Percentiles rank a stretch among this genome's conserved stretches.
These are phyloP conservation scores for Poeciliopsis infans DNA, from an alignment of 2,797 vertebrate genomes.

Conservation along the genomic window DNA sequence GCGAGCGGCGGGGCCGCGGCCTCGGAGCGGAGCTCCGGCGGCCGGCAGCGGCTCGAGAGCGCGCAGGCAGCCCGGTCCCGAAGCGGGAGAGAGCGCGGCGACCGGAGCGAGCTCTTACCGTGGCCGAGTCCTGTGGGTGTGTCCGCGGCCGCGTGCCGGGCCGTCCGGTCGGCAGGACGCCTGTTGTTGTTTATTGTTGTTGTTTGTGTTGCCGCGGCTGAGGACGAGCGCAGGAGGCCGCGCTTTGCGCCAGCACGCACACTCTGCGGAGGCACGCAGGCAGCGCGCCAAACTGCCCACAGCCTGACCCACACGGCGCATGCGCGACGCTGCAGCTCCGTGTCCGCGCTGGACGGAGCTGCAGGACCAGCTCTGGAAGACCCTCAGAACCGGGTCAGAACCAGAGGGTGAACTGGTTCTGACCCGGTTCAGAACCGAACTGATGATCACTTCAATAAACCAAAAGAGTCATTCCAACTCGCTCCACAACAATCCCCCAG, in stretches of 20 bases:
- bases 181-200: constrained; percentile 34
- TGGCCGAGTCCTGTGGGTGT: constrained; percentile 47
- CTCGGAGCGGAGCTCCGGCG: constrained; percentile 67
- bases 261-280: constrained; percentile 70
- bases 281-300: constrained; percentile 55
- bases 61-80: constrained; percentile 74
- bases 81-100: constrained; percentile 32
- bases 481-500: no score
- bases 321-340: constrained; percentile 4
- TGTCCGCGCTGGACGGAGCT: neutral
- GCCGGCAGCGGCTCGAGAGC: constrained; percentile 75
- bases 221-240: constrained; percentile 79
- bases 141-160: constrained; percentile 30
- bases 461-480: no score
- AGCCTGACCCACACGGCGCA: constrained; percentile 2
- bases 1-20: constrained; percentile 66
- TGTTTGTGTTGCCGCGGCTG: constrained; percentile 63
- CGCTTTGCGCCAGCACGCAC: constrained; percentile 78
- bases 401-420: neutral
- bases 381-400: neutral
- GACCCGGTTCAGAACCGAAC: no score
- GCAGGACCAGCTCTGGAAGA: no score
- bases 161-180: constrained; percentile 37
- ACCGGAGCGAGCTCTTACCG: constrained; percentile 69
- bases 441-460: no score